Evolutionary conservation across 1,140 invertebrate genomes (phyloP).

Genomic region (Dreissena polymorpha): DNA sequence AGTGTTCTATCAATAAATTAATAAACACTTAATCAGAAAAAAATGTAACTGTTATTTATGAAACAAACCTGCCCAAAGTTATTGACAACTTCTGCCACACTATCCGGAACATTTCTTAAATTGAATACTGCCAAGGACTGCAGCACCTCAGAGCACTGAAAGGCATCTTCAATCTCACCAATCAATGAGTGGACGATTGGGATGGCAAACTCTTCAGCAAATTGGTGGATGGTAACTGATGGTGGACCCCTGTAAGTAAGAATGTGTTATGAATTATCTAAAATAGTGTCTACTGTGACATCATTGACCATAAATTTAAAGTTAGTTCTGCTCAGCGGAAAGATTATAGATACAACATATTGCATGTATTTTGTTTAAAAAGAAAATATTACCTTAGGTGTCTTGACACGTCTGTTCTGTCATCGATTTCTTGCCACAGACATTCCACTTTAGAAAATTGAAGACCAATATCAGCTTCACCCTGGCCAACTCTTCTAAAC

Average conservation of each 20-base stretch:
- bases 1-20: too few species aligned
- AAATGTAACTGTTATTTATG: neutral
- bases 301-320: neutral
- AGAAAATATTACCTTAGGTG: slow-evolving; percentile 24
- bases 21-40: too few species aligned
- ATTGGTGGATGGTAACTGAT: slow-evolving; percentile 34
- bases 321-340: neutral
- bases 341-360: neutral
- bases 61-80: slow-evolving; percentile 29
- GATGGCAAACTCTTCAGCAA: slow-evolving; percentile 29
- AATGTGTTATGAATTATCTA: neutral
- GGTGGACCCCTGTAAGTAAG: slow-evolving; percentile 7
- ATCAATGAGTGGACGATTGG: slow-evolving; percentile 38
- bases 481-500: slow-evolving; percentile 25
- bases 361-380: neutral
- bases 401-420: slow-evolving; percentile 25
- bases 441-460: slow-evolving; percentile 25
- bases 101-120: slow-evolving; percentile 26
- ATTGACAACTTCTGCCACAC: slow-evolving; percentile 18
- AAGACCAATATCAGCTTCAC: slow-evolving; percentile 23
- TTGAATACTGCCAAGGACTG: slow-evolving; percentile 28
- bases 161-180: slow-evolving; percentile 34
- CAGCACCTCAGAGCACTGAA: slow-evolving; percentile 31
- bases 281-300: neutral
- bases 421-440: slow-evolving; percentile 19